These are phyloP conservation scores for Rhyzopertha dominica DNA, from an alignment of 1,140 invertebrate genomes.

Conservation along the genomic window DNA sequence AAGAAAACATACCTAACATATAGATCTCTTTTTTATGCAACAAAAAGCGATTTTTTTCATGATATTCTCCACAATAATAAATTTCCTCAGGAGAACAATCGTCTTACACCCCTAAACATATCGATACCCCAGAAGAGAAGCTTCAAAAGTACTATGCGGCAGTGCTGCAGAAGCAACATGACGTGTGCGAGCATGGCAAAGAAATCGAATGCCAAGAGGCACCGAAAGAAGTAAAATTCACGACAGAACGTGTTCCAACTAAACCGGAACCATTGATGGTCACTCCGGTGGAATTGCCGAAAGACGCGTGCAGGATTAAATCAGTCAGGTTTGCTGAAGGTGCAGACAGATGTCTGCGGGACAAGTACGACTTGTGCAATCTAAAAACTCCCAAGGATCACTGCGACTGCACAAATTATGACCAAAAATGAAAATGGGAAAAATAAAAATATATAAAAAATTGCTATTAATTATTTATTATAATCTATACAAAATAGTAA, in stretches of 20 bases:
- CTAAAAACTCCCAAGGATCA: constrained; percentile 29
- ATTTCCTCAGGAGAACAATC: constrained; percentile 22
- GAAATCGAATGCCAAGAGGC: constrained; percentile 28
- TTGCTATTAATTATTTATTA: too few species aligned
- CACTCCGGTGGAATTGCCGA: constrained; percentile 28
- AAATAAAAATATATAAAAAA: too few species aligned
- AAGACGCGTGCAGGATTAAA: constrained; percentile 31
- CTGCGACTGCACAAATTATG: constrained; percentile 39
- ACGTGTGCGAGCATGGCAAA: constrained; percentile 29
- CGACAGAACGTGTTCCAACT: constrained; percentile 5
- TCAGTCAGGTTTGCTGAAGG: constrained; percentile 32
- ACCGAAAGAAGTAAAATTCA: constrained; percentile 15
- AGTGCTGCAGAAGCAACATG: constrained; percentile 31
- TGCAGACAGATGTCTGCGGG: constrained; percentile 26
- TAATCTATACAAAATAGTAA: too few species aligned
- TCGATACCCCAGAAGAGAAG: constrained; percentile 40
- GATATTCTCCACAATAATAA: constrained; percentile 1
- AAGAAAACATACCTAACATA: too few species aligned
- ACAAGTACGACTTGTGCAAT: constrained; percentile 35
- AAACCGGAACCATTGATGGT: constrained; percentile 31
- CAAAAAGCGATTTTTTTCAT: constrained; percentile 3
- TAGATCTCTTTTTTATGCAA: constrained; percentile 1
- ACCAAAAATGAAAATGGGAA: constrained; percentile 26
- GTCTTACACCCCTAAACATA: constrained; percentile 37
- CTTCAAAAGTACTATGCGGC: constrained; percentile 36